Percentiles rank a stretch among this genome's conserved stretches.
Evolutionary conservation across 2,888 invertebrate genomes (phyloP).

Genomic region (Bellardia pandia): DNA sequence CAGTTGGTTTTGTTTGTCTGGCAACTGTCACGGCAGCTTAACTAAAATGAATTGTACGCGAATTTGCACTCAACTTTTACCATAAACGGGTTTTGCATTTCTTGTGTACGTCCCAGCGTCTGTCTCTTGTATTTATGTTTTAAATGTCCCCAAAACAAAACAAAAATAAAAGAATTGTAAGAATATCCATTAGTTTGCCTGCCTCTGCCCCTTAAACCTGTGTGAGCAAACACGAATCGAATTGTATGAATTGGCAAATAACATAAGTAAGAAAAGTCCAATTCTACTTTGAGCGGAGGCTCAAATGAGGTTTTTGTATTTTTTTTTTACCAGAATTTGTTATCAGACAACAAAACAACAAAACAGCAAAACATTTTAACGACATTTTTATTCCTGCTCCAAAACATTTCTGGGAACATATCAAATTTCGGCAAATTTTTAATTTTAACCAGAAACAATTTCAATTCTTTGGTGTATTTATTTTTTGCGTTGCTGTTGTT

Average conservation of each 20-base stretch:
- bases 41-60: conserved; percentile 70
- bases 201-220: neutral
- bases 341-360: conserved; percentile 35
- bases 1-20: conserved; percentile 63
- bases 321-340: conserved; percentile 52
- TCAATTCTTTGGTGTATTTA: conserved; percentile 32
- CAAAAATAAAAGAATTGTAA: conserved; percentile 20
- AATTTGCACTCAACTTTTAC: conserved; percentile 72
- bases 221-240: conserved; percentile 7
- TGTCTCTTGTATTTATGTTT: conserved; percentile 54
- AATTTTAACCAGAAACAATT: conserved; percentile 63
- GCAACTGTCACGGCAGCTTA: conserved; percentile 72
- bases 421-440: conserved; percentile 70
- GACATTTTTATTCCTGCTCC: conserved; percentile 67
- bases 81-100: conserved; percentile 70
- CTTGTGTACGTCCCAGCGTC: conserved; percentile 28
- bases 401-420: conserved; percentile 70
- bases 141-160: conserved; percentile 63
- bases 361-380: conserved; percentile 63
- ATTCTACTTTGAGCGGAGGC: conserved; percentile 27
- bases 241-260: conserved; percentile 17
- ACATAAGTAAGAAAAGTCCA: conserved; percentile 7
- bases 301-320: neutral
- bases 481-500: conserved; percentile 15
- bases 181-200: conserved; percentile 62